phyloP scores from a whole-genome alignment of 2,888 invertebrate genomes.

The Rhingia campestris region DNA sequence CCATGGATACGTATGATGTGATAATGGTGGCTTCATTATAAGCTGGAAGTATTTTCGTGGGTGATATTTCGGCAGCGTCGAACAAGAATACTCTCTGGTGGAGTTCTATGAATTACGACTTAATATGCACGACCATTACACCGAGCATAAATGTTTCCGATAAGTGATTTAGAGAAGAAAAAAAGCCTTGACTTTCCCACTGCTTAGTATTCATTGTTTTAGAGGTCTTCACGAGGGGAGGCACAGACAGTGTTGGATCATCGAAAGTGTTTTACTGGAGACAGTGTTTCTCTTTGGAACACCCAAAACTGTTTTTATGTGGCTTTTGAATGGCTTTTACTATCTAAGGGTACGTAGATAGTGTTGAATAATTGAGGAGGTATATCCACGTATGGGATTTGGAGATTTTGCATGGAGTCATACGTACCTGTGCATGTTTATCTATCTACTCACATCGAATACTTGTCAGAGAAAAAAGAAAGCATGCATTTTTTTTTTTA shows the following conservation, averaged over 20 bases:
- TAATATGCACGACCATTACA: conserved; percentile 71
- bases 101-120: conserved; percentile 69
- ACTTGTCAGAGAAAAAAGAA: too few species aligned
- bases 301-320: neutral
- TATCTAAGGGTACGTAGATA: neutral
- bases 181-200: conserved; percentile 46
- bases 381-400: neutral
- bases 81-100: conserved; percentile 47
- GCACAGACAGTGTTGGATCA: neutral
- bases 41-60: conserved; percentile 60
- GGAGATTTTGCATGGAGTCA: too few species aligned
- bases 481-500: too few species aligned
- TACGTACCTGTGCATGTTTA: too few species aligned
- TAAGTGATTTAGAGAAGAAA: conserved; percentile 64
- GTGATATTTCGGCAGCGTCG: conserved; percentile 64
- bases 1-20: conserved; percentile 23
- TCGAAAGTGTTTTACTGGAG: conserved; percentile 1
- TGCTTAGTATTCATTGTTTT: conserved; percentile 54
- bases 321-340: neutral
- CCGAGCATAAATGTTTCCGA: conserved; percentile 72
- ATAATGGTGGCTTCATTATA: conserved; percentile 69
- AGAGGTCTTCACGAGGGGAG: conserved; percentile 7
- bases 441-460: too few species aligned
- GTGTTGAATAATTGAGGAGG: conserved; percentile 12
- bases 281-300: conserved; percentile 4